Evolutionary conservation across 1,140 invertebrate species (phyloP).

Genomic region (Gonioctena quinquepunctata): DNA sequence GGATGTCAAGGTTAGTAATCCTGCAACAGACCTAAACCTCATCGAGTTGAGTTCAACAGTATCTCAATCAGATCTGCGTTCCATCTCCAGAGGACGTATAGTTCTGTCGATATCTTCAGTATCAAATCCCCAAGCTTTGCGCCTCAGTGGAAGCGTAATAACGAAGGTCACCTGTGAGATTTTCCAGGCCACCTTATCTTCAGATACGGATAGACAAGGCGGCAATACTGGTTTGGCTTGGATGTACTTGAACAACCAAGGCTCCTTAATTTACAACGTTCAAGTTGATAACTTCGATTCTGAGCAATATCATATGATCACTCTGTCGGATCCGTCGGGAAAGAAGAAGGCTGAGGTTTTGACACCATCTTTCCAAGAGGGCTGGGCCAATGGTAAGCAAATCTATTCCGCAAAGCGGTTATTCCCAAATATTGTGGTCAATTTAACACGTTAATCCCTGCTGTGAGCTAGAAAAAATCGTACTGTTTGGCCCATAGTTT

Average conservation of each 20-base stretch:
- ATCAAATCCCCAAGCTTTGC: slow-evolving; percentile 63
- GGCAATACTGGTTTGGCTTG: slow-evolving; percentile 69
- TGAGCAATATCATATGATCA: slow-evolving; percentile 66
- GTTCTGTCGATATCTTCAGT: slow-evolving; percentile 68
- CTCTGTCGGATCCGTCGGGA: slow-evolving; percentile 70
- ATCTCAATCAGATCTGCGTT: slow-evolving; percentile 69
- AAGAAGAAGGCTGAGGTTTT: slow-evolving; percentile 73
- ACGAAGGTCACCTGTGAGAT: slow-evolving; percentile 78
- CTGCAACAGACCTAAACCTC: slow-evolving; percentile 73
- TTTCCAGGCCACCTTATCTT: slow-evolving; percentile 70
- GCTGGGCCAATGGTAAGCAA: slow-evolving; percentile 63
- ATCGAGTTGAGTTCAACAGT: slow-evolving; percentile 75
- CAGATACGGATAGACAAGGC: slow-evolving; percentile 55
- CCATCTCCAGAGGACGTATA: slow-evolving; percentile 72
- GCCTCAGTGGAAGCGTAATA: slow-evolving; percentile 67
- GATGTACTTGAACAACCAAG: slow-evolving; percentile 76
- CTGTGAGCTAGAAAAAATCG: no score
- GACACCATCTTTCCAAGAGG: slow-evolving; percentile 62
- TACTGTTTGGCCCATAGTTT: no score
- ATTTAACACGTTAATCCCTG: no score
- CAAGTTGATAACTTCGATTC: slow-evolving; percentile 60
- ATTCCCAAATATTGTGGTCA: no score
- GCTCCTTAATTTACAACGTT: slow-evolving; percentile 74
- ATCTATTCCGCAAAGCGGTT: no score
- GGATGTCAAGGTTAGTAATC: slow-evolving; percentile 64